A percentile compares a stretch with the other conserved stretches of the same genome.
Conservation (phyloP, 2,888 invertebrate species). For the Eupeodes latifasciatus region DNA sequence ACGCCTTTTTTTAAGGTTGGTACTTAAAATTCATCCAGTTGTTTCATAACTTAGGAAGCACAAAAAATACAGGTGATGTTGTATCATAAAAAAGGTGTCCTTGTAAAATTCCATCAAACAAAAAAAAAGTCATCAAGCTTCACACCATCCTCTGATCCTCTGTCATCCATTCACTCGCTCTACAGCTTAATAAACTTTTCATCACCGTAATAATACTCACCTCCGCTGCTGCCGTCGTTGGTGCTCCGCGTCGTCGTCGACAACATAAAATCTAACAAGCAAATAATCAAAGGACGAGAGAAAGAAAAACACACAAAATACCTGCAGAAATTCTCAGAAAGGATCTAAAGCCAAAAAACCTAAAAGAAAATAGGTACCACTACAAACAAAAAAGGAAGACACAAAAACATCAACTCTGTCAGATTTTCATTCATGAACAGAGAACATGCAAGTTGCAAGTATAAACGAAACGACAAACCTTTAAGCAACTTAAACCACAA, state of each 20-base stretch:
- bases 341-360: conserved; percentile 13
- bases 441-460: conserved; percentile 38
- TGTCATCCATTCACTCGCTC: not conserved
- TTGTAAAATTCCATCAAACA: conserved; percentile 20
- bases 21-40: conserved; percentile 25
- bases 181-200: conserved; percentile 35
- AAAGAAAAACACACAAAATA: not conserved
- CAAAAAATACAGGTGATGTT: conserved; percentile 40
- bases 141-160: too few species aligned
- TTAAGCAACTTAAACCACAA: conserved; percentile 31
- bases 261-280: conserved; percentile 25
- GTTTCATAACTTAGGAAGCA: not conserved
- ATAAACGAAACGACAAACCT: conserved; percentile 12
- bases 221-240: not conserved
- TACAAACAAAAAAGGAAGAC: not conserved
- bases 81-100: conserved; percentile 8
- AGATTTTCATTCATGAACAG: conserved; percentile 35
- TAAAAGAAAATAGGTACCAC: not conserved
- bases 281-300: conserved; percentile 26
- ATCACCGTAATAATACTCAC: conserved; percentile 28
- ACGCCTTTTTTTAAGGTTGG: not conserved
- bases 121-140: not conserved
- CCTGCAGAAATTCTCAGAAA: conserved; percentile 16
- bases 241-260: not conserved
- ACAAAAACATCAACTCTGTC: conserved; percentile 1